Evolutionary conservation across 2,113 vertebrate species (phyloP), one percentile per base, ranked within the genome.

Genomic region (Chionodraco myersi): DNA sequence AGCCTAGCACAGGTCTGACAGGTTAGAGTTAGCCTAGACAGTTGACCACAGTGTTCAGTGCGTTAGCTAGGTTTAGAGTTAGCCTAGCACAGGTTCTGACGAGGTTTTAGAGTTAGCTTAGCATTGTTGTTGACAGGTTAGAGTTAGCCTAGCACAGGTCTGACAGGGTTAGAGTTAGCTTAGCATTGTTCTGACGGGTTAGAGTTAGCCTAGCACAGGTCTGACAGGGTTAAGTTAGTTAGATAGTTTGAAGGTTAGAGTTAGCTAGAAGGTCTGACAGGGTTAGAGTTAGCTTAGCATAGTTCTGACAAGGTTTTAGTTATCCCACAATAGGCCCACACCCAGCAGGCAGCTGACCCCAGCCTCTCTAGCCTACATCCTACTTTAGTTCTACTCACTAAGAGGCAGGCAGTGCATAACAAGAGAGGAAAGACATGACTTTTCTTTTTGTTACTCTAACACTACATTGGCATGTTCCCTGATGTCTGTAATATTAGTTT

Each of bases 361-460:
- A 93, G 94, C 94, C 92, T 95, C 93, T 92, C 86, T 92, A 94
- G 92, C 92, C 93, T 94, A 93, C 89, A 72, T 94, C 93, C 95
- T 94, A 94, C 92, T 75, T 93, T 94, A 94, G 95, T 90, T 89
- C 92, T 93, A 94, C 91, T 93, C 93, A 93, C 95, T 94, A 93
- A 94, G 93, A 96, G 94, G 95, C 95, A 96, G 95, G 94, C 96
- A 96, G 95, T 96, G 96, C 96, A 96, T 96, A 95, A 94, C 94
- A 94, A 93, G 91, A 95, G 92, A 95, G 92, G 90, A 94, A 94
- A 95, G 91, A 93, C 88, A 93, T 94, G 92, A 88, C 90, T 93
- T 92, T 92, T 88, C 82, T 94, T 92, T 91, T 92, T 85, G 91
- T 93, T 92, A 89, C 89, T 91, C 95, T 95, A 94, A 95, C 92